Evolutionary conservation across 2,888 invertebrate genomes (phyloP).

Genomic region (Galeopsomyia nigrocyanea): DNA sequence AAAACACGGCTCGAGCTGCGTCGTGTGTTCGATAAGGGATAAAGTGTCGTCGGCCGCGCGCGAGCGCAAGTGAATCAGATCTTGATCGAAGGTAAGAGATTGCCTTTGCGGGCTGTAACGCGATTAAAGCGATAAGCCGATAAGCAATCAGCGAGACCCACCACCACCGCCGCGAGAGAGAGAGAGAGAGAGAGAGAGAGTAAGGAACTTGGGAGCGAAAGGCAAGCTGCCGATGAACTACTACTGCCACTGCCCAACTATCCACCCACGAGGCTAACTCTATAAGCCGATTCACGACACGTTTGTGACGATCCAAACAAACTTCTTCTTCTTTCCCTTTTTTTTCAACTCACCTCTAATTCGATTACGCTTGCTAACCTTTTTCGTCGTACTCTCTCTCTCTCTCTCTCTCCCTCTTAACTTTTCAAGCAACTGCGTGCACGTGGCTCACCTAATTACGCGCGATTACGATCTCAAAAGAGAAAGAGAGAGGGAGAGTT

Average conservation of each 20-base stretch:
- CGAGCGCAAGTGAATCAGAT: conserved; percentile 2
- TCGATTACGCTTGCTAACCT: no score
- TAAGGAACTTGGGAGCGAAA: no score
- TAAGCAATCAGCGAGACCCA: conserved; percentile 39
- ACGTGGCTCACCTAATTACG: conserved; percentile 31
- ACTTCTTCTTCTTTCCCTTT: no score
- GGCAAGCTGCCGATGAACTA: no score
- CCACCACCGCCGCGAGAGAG: neutral
- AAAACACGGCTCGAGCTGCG: no score
- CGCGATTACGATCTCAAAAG: conserved; percentile 20
- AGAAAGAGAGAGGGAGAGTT: neutral
- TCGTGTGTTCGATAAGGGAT: no score
- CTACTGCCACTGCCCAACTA: no score
- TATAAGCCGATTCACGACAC: no score
- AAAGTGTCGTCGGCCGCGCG: neutral
- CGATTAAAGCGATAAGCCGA: conserved; percentile 43
- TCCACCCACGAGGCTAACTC: no score
- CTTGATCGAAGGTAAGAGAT: conserved; percentile 26
- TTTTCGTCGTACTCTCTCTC: neutral
- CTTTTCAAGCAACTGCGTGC: neutral
- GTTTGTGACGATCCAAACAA: no score
- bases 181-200: neutral
- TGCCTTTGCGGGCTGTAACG: conserved; percentile 13
- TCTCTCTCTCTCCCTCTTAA: neutral
- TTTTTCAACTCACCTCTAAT: no score